Conservation (phyloP, 2,888 invertebrate species). For the Petrolisthes cinctipes region DNA sequence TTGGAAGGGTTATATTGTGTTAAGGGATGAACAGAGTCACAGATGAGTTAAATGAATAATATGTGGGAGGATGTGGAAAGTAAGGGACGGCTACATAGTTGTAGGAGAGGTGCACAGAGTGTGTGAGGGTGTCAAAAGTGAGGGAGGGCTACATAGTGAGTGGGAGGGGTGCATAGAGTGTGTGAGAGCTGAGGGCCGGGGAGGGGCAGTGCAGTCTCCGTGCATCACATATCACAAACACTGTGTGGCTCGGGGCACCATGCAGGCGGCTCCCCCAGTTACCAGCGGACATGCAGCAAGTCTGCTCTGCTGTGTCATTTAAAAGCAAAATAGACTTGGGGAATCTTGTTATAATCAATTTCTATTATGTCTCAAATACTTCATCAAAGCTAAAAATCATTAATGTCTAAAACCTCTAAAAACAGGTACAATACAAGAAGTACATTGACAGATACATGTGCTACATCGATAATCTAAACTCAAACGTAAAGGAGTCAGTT, state of each 20-base stretch:
- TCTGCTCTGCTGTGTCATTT: constrained; percentile 64
- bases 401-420: constrained; percentile 63
- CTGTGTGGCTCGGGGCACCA: constrained; percentile 59
- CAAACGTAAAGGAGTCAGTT: constrained; percentile 58
- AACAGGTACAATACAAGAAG: constrained; percentile 64
- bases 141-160: background rate
- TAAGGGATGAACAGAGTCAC: background rate
- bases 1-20: background rate
- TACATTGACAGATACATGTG: constrained; percentile 63
- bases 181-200: constrained; percentile 34
- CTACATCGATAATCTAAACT: constrained; percentile 59
- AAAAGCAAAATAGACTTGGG: constrained; percentile 63
- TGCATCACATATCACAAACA: constrained; percentile 65
- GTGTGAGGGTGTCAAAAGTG: background rate
- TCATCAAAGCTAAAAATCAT: constrained; percentile 63
- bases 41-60: background rate
- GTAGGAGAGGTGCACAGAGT: background rate
- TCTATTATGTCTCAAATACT: constrained; percentile 54
- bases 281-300: constrained; percentile 65
- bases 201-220: constrained; percentile 59
- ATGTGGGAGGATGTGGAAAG: background rate
- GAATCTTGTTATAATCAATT: constrained; percentile 48
- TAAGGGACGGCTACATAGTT: background rate
- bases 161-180: background rate
- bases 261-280: constrained; percentile 63